Base-by-base conservation (phyloP, 23 tunicate species). In the Styela plicata region DNA sequence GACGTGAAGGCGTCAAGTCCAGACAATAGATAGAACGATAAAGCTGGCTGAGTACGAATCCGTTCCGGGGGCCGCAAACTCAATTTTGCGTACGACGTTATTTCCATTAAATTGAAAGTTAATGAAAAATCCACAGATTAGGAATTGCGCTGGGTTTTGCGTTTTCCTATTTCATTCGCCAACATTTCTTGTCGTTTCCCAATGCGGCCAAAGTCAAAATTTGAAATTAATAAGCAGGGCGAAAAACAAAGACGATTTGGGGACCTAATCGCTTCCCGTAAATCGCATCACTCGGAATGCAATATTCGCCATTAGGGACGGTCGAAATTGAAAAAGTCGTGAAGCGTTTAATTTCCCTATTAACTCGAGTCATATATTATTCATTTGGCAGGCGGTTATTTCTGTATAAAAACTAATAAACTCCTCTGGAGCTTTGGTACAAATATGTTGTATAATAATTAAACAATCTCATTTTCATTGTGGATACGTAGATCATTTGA, bases 61-160 rank as follows among this genome's bases (percentile, higher is more conserved):
- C 57, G 57, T 44, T 44, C 57, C 57, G 13, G 57, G 57, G 57
- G 71, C 30, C 71, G 31, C 71, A 67, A 67, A 67, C 71, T 29
- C 31, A 67, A 67, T 67, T 67, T 67, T 67, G 57, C 71, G 71
- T 19, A 27, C 2, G 31, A 67, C 71, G 71, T 67, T 67, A 1
- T 67, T 67, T 29, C 71, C 71, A 67, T 67, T 67, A 67, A 67
- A 67, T 67, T 67, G 71, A 67, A 67, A 67, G 71, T 67, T 67
- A 67, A 67, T 67, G 71, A 67, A 67, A 67, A 67, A 27, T 67
- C 71, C 71, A 67, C 31, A 67, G 57, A 44, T 44, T 44, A 44
- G 57, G 57, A 44, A 44, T 44, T 44, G 57, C 57, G 57, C 13
- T 44, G 7, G n/a, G n/a, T 13, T 44, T 44, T 44, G 7, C 10